Conservation (phyloP, 2,888 invertebrate genomes). For the Aleiodes alternator region DNA sequence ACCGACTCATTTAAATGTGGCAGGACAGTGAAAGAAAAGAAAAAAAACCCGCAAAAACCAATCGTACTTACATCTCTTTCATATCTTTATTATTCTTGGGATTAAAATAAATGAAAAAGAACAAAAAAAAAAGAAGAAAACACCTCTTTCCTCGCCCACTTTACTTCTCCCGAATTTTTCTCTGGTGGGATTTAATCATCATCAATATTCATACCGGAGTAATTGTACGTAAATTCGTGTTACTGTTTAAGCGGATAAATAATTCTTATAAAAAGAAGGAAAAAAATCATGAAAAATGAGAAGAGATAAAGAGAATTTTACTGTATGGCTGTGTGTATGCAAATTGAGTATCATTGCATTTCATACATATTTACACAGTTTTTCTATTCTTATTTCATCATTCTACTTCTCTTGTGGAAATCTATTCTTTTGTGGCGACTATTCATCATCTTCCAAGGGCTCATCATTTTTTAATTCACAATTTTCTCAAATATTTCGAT, state of each 20-base stretch:
- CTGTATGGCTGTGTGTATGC: slow-evolving; percentile 54
- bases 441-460: no score
- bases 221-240: slow-evolving; percentile 60
- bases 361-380: slow-evolving; percentile 35
- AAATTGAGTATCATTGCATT: slow-evolving; percentile 50
- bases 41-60: slow-evolving; percentile 25
- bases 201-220: slow-evolving; percentile 60
- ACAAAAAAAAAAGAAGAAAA: slow-evolving; percentile 27
- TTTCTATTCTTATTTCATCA: slow-evolving; percentile 3
- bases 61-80: slow-evolving; percentile 38
- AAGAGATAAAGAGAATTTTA: slow-evolving; percentile 38
- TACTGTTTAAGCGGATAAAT: slow-evolving; percentile 52
- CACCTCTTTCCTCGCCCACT: slow-evolving; percentile 45
- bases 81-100: slow-evolving; percentile 44
- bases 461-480: no score
- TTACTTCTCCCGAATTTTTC: slow-evolving; percentile 44
- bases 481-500: no score
- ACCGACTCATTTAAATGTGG: slow-evolving; percentile 23
- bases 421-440: no score
- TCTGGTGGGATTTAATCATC: slow-evolving; percentile 57
- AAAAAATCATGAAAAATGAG: slow-evolving; percentile 42
- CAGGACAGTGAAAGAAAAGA: slow-evolving; percentile 25
- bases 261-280: slow-evolving; percentile 41
- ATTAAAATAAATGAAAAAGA: slow-evolving; percentile 40
- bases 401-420: no score